Conservation (phyloP, 2,888 invertebrate species). For the Arge pagana region DNA sequence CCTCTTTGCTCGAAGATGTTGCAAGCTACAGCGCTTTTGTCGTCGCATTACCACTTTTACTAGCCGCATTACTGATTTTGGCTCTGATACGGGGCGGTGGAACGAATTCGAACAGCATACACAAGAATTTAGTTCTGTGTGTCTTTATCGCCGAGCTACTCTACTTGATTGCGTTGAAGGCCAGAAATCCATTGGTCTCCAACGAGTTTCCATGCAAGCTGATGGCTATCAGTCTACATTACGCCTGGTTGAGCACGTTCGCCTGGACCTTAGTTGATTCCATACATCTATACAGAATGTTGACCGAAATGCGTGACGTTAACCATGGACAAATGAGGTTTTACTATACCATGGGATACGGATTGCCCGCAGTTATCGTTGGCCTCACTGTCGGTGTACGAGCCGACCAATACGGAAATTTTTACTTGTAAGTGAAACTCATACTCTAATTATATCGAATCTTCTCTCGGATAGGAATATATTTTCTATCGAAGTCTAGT, state of each 20-base stretch:
- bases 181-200: conserved; percentile 76
- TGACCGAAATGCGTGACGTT: conserved; percentile 94
- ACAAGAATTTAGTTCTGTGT: conserved; percentile 90
- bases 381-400: conserved; percentile 90
- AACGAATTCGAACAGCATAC: conserved; percentile 92
- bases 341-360: conserved; percentile 91
- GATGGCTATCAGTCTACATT: conserved; percentile 88
- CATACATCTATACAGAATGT: conserved; percentile 89
- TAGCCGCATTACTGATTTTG: conserved; percentile 79
- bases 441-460: conserved; percentile 2
- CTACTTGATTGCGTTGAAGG: conserved; percentile 86
- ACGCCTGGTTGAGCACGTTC: conserved; percentile 89
- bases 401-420: conserved; percentile 94
- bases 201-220: conserved; percentile 89
- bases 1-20: conserved; percentile 82
- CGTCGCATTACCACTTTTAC: conserved; percentile 79
- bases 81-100: conserved; percentile 82
- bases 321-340: conserved; percentile 94
- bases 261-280: conserved; percentile 93
- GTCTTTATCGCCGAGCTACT: conserved; percentile 85
- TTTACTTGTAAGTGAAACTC: conserved; percentile 78
- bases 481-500: conserved; percentile 12
- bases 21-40: conserved; percentile 89
- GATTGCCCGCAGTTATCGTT: conserved; percentile 87
- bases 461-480: conserved; percentile 8